Base-by-base conservation (phyloP, 2,113 vertebrate species). In the Pterophyllum scalare region DNA sequence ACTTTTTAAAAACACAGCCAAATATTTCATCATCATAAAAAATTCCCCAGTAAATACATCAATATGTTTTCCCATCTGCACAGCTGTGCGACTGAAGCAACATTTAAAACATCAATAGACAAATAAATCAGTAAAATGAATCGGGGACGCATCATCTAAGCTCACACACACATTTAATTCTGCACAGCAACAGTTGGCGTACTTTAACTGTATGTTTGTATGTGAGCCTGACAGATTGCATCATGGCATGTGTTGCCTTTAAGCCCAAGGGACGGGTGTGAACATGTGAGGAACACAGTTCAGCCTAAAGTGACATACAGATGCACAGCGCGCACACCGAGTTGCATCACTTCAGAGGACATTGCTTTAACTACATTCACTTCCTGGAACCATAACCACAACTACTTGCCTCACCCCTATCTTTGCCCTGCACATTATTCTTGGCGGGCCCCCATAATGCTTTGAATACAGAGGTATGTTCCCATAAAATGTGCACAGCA, bases 31-130 rank as follows among this genome's bases (percentile, higher is more conserved):
- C 58, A 52, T 84, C 80, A 80, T 92, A 86, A 90, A 89, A 89
- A 91, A 85, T 81, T 52, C 89, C 78, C 83, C 72, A 28, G 26
- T 92, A 92, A 92, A 90, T 86, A 87, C 77, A 83, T 88, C 90
- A 94, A 79, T 87, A 81, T 94, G 89, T 89, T 89, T 83, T 84
- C 86, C 89, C 92, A 93, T 94, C 92, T 94, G 93, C 76, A 77
- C 91, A 88, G 91, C 86, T 87, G 90, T 92, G 85, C 84, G 89
- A 90, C 88, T 84, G 60, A 80, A 92, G 82, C 64, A 76, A 82
- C 83, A 80, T 92, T 92, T 91, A 61, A 83, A 90, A 91, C 90
- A 90, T 94, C 84, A 91, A 92, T 87, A 74, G 74, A 82, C 4
- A 17, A 87, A 94, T 93, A 90, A 90, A 93, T 94, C 92, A 86